Base-by-base conservation (phyloP, 2,113 vertebrate species). In the Hippocampus comes region DNA sequence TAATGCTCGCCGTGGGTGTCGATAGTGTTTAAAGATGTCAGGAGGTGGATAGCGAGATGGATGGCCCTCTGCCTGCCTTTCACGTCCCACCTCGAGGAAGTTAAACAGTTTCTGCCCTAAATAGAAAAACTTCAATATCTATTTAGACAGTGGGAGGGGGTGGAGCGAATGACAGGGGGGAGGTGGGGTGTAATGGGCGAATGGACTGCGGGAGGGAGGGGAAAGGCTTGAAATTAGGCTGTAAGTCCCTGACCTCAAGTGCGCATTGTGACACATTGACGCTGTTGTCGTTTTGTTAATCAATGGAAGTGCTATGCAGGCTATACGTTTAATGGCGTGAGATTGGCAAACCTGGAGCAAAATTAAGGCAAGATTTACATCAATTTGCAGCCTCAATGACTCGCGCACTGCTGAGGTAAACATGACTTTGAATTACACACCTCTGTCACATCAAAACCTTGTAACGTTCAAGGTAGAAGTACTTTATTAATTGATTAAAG, bases 101-200 rank as follows among this genome's bases (percentile, higher is more conserved):
- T 89, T 88, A 88, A 88, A 90, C 88, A 82, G 82, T 86, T 84
- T 87, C 82, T 82, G 82, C 86, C 86, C 80, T 86, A 89, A 90
- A 90, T 90, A 89, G 90, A 66, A 88, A 90, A 90, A 91, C 87
- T 91, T 90, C 90, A 90, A 91, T 90, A 91, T 85, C 89, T 91
- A 89, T 89, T 91, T 90, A 80, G 77, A 61, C 63, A 59, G 78
- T 67, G 76, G 77, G 63, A 76, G 67, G 80, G 55, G 68, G 71
- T 72, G 57, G 66, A 72, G 75, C 67, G 67, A 71, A 73, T 70
- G 66, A 38, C 34, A 38, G 73, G 77, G 65, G 75, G 72, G 78
- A 66, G 78, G 67, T 25, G 80, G 55, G 67, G 71, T 69, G 59
- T 64, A 71, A 81, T 68, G 25, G 60, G 74, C 67, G 69, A 71